Conservation (phyloP, 2,888 invertebrate species). For the Alentia gelatinosa region DNA sequence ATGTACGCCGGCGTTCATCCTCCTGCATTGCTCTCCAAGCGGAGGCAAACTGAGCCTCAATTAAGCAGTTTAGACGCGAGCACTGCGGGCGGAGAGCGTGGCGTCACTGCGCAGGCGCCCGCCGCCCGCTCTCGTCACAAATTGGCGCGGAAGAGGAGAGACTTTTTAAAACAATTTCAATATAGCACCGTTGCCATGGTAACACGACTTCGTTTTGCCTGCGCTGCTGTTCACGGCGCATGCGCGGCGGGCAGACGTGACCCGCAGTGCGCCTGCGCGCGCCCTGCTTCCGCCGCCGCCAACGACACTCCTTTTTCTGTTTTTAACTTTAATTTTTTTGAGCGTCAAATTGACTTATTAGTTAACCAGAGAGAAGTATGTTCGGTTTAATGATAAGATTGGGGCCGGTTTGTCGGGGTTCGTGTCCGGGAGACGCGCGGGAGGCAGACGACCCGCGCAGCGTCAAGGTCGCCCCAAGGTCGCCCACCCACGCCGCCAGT, state of each 20-base stretch:
- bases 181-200: slow-evolving; percentile 40
- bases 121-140: slow-evolving; percentile 22
- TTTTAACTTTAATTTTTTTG: too few relatives aligned
- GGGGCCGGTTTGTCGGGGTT: not conserved
- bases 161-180: slow-evolving; percentile 53
- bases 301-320: not conserved
- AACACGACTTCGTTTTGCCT: slow-evolving; percentile 30
- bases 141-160: slow-evolving; percentile 14
- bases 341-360: slow-evolving; percentile 7
- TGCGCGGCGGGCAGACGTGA: slow-evolving; percentile 19
- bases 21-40: not conserved
- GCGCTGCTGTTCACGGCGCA: not conserved
- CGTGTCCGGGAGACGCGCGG: not conserved
- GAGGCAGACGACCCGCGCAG: too few relatives aligned
- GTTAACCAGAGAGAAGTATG: not conserved
- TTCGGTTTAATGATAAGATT: slow-evolving; percentile 1
- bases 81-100: not conserved
- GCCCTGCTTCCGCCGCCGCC: not conserved
- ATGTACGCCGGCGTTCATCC: not conserved
- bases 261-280: slow-evolving; percentile 6
- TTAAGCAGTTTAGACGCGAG: slow-evolving; percentile 24
- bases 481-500: not conserved
- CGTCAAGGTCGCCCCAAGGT: too few relatives aligned
- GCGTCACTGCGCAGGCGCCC: not conserved
- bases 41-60: slow-evolving; percentile 20